A percentile compares a stretch with the other conserved stretches of the same genome.
These are phyloP conservation scores for Motacilla alba DNA, from an alignment of 2,113 vertebrate species.

Conservation along the genomic window DNA sequence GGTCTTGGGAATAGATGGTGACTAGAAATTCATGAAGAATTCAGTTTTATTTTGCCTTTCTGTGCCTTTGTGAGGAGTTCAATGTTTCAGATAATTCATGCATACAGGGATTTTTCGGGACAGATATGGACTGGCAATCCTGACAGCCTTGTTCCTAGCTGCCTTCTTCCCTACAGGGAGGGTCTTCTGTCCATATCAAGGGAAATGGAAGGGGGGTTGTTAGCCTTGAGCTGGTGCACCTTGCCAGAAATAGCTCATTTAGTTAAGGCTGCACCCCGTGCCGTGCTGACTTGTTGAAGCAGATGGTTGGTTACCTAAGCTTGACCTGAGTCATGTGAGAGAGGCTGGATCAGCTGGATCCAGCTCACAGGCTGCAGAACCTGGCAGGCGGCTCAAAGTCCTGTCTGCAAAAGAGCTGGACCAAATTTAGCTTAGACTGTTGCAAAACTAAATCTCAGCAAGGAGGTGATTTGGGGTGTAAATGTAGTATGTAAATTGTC, in stretches of 20 bases:
- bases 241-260: neutral
- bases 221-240: neutral
- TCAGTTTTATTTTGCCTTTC: neutral
- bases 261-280: fast-evolving
- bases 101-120: neutral
- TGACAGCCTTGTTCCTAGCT: neutral
- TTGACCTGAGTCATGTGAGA: neutral
- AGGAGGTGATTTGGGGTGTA: neutral
- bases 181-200: neutral
- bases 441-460: neutral
- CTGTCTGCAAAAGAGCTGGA: neutral
- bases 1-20: neutral
- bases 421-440: neutral
- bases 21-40: neutral
- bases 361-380: neutral
- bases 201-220: neutral
- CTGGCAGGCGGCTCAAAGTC: fast-evolving
- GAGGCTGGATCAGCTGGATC: neutral
- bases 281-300: neutral
- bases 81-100: neutral
- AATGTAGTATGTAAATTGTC: neutral
- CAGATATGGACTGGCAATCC: fast-evolving
- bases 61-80: neutral
- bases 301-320: slow-evolving; percentile 2
- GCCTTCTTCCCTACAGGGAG: neutral